Conservation (phyloP, 2,888 invertebrate genomes). For the Plagiodera versicolora region DNA sequence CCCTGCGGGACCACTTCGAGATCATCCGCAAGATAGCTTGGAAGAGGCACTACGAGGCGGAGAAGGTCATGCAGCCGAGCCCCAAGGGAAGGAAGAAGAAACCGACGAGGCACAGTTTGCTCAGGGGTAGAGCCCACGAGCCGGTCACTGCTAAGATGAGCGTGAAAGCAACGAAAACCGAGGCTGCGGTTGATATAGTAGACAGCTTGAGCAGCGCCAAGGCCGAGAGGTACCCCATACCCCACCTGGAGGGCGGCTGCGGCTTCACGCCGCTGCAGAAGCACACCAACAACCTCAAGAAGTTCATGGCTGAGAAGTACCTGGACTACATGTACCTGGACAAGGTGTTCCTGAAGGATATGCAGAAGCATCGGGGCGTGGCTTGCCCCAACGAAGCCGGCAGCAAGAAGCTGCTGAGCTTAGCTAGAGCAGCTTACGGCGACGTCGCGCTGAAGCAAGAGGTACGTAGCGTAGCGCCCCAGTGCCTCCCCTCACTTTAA, state of each 20-base stretch:
- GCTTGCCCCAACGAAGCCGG: slow-evolving; percentile 50
- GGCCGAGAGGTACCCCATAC: slow-evolving; percentile 40
- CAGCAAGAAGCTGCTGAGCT: slow-evolving; percentile 40
- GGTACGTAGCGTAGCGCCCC: slow-evolving; percentile 26
- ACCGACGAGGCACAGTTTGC: neutral
- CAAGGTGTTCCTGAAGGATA: slow-evolving; percentile 51
- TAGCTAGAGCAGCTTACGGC: slow-evolving; percentile 45
- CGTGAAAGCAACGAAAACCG: no score
- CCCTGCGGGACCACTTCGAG: slow-evolving; percentile 50
- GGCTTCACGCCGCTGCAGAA: slow-evolving; percentile 45
- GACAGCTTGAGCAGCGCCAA: slow-evolving; percentile 45
- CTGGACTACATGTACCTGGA: slow-evolving; percentile 53
- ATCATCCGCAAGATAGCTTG: slow-evolving; percentile 51
- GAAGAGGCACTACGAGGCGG: slow-evolving; percentile 43
- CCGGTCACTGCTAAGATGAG: neutral
- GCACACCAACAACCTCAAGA: slow-evolving; percentile 50
- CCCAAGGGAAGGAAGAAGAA: slow-evolving; percentile 36
- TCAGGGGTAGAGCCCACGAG: neutral
- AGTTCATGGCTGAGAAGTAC: slow-evolving; percentile 54
- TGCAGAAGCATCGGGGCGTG: slow-evolving; percentile 45
- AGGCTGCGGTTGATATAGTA: slow-evolving; percentile 18
- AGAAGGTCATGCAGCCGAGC: slow-evolving; percentile 41
- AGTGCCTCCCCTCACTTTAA: neutral
- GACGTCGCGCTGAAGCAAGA: slow-evolving; percentile 51
- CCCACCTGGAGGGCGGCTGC: slow-evolving; percentile 15